Percentiles rank a stretch among this genome's conserved stretches.
Conservation (phyloP, 2,113 vertebrate genomes). For the Leptosomus discolor region DNA sequence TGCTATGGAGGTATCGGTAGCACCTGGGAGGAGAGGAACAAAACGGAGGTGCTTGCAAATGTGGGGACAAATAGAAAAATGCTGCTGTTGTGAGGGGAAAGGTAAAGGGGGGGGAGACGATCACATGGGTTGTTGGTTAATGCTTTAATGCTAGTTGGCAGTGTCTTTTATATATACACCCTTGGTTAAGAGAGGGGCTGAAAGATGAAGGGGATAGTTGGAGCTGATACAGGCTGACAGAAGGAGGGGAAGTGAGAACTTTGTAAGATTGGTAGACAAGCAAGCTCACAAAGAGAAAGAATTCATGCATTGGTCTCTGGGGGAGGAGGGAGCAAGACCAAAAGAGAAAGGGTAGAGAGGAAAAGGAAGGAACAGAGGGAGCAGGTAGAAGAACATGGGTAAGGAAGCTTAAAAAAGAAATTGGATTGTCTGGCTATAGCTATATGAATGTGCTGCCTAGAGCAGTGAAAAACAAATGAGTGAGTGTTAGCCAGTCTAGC, state of each 20-base stretch:
- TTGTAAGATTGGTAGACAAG: not conserved
- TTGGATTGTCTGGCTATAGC: not conserved
- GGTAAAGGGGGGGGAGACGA: accelerated
- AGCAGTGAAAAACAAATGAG: not conserved
- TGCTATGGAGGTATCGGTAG: not conserved
- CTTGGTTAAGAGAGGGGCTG: not conserved
- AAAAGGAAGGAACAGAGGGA: not conserved
- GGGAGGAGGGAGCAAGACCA: not conserved
- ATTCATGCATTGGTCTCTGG: not conserved
- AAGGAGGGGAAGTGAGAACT: not conserved
- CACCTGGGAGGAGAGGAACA: not conserved
- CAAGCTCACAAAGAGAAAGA: not conserved
- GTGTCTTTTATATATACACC: too few relatives aligned
- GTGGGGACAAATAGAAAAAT: not conserved
- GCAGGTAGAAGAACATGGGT: not conserved
- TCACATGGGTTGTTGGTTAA: too few relatives aligned
- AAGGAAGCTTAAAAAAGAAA: not conserved
- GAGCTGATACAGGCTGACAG: not conserved
- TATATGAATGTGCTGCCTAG: not conserved
- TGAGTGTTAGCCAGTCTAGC: not conserved
- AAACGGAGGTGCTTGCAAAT: not conserved
- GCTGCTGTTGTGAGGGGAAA: not conserved
- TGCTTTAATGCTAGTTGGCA: too few relatives aligned
- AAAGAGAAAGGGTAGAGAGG: not conserved
- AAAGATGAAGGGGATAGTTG: not conserved